Evolutionary conservation across 2,797 vertebrate species (phyloP).

Genomic region (Artibeus lituratus): DNA sequence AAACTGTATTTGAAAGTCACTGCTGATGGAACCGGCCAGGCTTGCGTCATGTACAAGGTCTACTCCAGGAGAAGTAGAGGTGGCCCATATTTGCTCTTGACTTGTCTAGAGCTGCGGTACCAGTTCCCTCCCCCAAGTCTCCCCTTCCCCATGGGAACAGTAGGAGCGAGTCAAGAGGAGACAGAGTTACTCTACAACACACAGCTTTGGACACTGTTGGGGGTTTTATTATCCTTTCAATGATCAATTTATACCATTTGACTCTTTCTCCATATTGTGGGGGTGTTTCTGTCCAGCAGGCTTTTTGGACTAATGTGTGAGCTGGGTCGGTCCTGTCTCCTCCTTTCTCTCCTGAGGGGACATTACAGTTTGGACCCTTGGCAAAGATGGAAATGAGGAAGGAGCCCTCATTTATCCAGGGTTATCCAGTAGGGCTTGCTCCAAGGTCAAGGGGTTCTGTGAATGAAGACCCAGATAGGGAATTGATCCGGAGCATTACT

Average conservation of each 20-base stretch:
- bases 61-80: not conserved
- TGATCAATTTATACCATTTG: not conserved
- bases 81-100: not conserved
- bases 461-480: not conserved
- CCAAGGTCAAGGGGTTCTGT: not conserved
- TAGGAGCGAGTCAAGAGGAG: not conserved
- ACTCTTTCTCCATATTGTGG: not conserved
- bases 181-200: rapidly evolving
- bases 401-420: not conserved
- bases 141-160: not conserved
- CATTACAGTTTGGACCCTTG: not conserved
- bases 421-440: not conserved
- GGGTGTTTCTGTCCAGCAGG: not conserved
- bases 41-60: not conserved
- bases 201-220: not conserved
- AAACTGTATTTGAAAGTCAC: not conserved
- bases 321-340: not conserved
- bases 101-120: not conserved
- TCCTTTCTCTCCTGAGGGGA: not conserved
- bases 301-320: not conserved
- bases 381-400: not conserved
- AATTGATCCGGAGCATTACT: not conserved
- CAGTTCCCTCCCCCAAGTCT: not conserved
- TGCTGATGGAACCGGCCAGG: not conserved
- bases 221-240: not conserved